A percentile compares a stretch with the other conserved stretches of the same genome.
phyloP scores from a whole-genome alignment of 2,113 vertebrate species.

The Pluvianellus socialis region DNA sequence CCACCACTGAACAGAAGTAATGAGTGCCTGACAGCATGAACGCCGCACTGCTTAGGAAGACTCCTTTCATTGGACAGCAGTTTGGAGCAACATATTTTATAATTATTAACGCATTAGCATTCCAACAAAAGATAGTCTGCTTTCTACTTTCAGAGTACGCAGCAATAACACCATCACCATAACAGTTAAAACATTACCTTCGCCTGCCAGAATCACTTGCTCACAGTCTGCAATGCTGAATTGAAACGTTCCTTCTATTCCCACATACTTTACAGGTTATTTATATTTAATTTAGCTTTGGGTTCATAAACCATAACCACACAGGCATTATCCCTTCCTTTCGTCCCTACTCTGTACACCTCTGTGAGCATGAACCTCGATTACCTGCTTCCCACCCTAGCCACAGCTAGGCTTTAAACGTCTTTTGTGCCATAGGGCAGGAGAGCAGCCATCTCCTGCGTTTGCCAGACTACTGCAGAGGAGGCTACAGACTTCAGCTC shows the following conservation, averaged over 20 bases:
- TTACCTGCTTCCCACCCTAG: not conserved
- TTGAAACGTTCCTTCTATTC: not conserved
- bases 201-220: not conserved
- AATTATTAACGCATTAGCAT: not conserved
- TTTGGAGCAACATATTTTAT: conserved; percentile 1
- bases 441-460: not conserved
- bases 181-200: not conserved
- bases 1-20: not conserved
- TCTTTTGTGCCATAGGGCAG: not conserved
- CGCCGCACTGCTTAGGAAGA: not conserved
- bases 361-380: not conserved
- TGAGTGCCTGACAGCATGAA: not conserved
- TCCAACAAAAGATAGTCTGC: not conserved
- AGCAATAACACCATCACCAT: not conserved
- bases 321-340: not conserved
- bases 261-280: not conserved
- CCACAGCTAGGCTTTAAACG: not conserved
- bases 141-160: not conserved
- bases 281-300: not conserved
- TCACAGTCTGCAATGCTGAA: not conserved
- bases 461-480: not conserved
- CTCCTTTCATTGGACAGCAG: not conserved
- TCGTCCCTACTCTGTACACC: not conserved
- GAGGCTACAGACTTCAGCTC: not conserved
- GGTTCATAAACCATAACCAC: not conserved